Evolutionary conservation across 2,113 vertebrate genomes (phyloP).

Genomic region (Siniperca chuatsi): DNA sequence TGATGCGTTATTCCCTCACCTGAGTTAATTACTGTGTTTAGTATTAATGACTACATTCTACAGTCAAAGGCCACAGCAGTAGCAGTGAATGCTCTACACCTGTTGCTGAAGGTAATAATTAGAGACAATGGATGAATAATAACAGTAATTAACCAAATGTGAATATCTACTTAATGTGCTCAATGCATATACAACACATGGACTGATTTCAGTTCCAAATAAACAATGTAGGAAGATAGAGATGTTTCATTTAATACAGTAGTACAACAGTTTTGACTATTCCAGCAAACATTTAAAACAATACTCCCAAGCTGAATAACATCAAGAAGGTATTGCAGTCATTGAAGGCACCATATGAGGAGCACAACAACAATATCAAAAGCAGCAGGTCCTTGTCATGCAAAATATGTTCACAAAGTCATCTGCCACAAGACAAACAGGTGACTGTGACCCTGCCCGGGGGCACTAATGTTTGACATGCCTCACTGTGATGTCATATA

Average conservation of each 20-base stretch:
- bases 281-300: neutral
- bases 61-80: slow-evolving; percentile 36
- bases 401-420: slow-evolving; percentile 8
- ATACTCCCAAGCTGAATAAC: neutral
- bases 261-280: neutral
- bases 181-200: neutral
- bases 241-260: neutral
- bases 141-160: slow-evolving; percentile 37
- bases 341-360: neutral
- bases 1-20: neutral
- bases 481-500: neutral
- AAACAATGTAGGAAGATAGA: neutral
- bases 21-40: slow-evolving; percentile 46
- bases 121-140: slow-evolving; percentile 47
- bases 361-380: neutral
- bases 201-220: neutral
- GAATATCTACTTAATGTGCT: neutral
- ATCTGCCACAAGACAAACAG: slow-evolving; percentile 7
- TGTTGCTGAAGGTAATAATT: slow-evolving; percentile 50
- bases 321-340: neutral
- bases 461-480: neutral
- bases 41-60: slow-evolving; percentile 33
- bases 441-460: neutral
- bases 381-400: neutral
- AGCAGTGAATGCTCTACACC: slow-evolving; percentile 32